A percentile compares a stretch with the other conserved stretches of the same genome.
These are phyloP conservation scores for Oscheius myriophilus DNA, from an alignment of 2,888 invertebrate genomes.

Conservation along the genomic window DNA sequence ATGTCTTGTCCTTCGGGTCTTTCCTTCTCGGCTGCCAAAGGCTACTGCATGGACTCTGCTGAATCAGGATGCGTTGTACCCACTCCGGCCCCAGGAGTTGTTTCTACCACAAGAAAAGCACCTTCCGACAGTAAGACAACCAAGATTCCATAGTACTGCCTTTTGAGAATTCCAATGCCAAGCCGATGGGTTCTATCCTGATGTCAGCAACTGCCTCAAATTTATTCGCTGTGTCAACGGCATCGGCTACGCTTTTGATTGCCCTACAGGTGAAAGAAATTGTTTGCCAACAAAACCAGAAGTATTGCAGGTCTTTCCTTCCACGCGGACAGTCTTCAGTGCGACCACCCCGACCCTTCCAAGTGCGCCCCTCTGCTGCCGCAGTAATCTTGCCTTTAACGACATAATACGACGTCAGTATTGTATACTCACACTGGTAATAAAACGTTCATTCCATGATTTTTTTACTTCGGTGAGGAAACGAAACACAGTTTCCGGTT, in stretches of 20 bases:
- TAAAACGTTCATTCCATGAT: too few relatives aligned
- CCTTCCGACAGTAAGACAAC: slow-evolving; percentile 18
- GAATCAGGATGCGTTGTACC: slow-evolving; percentile 41
- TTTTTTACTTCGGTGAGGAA: too few relatives aligned
- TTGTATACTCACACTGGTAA: too few relatives aligned
- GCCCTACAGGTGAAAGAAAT: slow-evolving; percentile 52
- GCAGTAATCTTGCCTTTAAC: too few relatives aligned
- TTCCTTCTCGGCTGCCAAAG: slow-evolving; percentile 52
- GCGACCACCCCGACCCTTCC: slow-evolving; percentile 63
- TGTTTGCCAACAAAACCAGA: not conserved
- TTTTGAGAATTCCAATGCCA: slow-evolving; percentile 56
- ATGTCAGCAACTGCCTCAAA: slow-evolving; percentile 51
- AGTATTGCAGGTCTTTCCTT: slow-evolving; percentile 50
- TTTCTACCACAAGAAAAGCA: slow-evolving; percentile 24
- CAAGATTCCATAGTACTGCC: not conserved
- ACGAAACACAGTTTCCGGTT: too few relatives aligned
- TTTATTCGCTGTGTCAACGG: slow-evolving; percentile 67
- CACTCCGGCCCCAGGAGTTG: slow-evolving; percentile 24
- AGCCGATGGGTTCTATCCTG: slow-evolving; percentile 66
- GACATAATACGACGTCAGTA: too few relatives aligned
- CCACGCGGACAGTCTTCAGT: slow-evolving; percentile 57
- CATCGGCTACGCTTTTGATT: slow-evolving; percentile 67
- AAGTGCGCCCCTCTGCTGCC: slow-evolving; percentile 45
- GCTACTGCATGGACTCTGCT: slow-evolving; percentile 49
- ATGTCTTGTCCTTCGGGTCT: slow-evolving; percentile 60